Base-by-base conservation (phyloP, 2,797 vertebrate species). In the Falco cherrug region DNA sequence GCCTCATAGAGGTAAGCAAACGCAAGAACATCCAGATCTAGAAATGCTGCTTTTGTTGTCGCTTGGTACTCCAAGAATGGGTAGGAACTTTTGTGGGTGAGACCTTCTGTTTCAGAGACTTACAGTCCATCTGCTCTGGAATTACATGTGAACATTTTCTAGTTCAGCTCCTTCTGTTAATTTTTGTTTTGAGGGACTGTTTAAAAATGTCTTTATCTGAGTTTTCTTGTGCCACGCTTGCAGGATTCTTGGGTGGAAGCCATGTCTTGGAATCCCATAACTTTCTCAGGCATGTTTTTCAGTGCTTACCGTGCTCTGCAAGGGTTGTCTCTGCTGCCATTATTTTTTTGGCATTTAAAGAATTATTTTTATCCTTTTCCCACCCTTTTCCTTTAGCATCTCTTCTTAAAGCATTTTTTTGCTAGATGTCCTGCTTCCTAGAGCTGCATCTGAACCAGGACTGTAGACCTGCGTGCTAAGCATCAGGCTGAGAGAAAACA, bases 21-120 rank as follows among this genome's bases (percentile, higher is more conserved):
- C 82, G 45, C 0, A 4, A 83, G 80, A 91, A 65, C 79, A 91
- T 63, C 69, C 73, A 86, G 53, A 78, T 28, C 90, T 51, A 33
- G 69, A 83, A 96, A 78, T 1, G 3, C 54, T 24, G 90, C 93
- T 87, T 96, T 94, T 95, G 93, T 94, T 96, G 91, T 89, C 4
- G 5, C 91, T 91, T 16, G 2, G 2, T 96, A 77, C 82, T 92
- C 89, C 65, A n/a, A 94, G 93, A 90, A 93, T 68, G 87, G 89
- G 71, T 54, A 86, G 88, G 90, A 96, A 95, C 96, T 96, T 96
- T 89, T 88, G 95, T 96, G 95, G 95, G 97, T 95, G 96, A 95
- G 90, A 90, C 95, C 94, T 97, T 95, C 97, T 97, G 97, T 96
- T 97, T 93, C 90, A 90, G 87, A 97, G 93, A 69, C 93, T 96